Evolutionary conservation across 2,113 vertebrate species (phyloP).

Genomic region (Gallinago media): DNA sequence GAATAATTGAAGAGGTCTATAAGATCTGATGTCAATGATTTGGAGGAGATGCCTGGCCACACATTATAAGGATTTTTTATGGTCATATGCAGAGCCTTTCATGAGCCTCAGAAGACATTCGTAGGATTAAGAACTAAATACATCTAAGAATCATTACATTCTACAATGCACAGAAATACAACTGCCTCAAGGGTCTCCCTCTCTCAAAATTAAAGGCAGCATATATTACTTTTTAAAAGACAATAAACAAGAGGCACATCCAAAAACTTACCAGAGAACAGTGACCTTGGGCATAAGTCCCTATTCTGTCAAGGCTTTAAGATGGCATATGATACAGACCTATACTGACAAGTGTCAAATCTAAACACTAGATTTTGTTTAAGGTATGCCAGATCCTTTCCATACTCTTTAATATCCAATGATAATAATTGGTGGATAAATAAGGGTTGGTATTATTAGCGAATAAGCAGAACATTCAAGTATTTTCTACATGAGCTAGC

Average conservation of each 20-base stretch:
- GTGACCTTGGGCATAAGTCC: slow-evolving; percentile 29
- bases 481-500: not conserved
- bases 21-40: not conserved
- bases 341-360: slow-evolving; percentile 35
- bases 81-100: not conserved
- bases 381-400: not conserved
- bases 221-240: not conserved
- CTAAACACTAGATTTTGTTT: not conserved
- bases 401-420: not conserved
- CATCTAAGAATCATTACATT: not conserved
- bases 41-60: not conserved
- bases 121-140: not conserved
- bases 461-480: not conserved
- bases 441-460: not conserved
- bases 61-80: not conserved
- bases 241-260: not conserved
- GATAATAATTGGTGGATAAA: not conserved
- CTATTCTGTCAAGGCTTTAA: slow-evolving; percentile 37
- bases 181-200: not conserved
- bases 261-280: not conserved
- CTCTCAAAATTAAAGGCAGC: not conserved
- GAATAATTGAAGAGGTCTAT: not conserved
- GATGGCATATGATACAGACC: slow-evolving; percentile 1
- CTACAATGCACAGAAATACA: not conserved
- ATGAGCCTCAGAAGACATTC: not conserved